A percentile compares a stretch with the other conserved stretches of the same genome.
Conservation (phyloP, 2,113 vertebrate species). For the Hippocampus zosterae region DNA sequence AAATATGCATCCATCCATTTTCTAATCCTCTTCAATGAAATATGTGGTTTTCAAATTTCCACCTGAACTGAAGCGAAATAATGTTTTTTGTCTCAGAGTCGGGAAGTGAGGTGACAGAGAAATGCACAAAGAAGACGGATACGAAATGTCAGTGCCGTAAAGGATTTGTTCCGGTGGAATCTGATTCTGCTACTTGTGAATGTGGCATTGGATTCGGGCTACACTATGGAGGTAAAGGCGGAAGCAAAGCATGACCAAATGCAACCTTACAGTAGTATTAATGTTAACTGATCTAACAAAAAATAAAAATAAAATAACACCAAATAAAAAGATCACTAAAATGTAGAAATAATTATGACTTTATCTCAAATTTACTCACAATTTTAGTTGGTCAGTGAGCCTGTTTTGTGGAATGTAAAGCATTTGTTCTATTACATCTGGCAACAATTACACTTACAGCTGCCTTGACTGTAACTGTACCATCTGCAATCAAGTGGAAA, state of each 20-base stretch:
- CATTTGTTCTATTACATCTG: too few species aligned
- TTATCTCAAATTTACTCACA: too few species aligned
- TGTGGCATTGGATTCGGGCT: slow-evolving; percentile 37
- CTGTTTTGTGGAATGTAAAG: too few species aligned
- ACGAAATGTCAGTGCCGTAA: slow-evolving; percentile 36
- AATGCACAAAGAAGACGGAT: slow-evolving; percentile 7
- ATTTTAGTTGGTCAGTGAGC: too few species aligned
- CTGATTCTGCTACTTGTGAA: neutral
- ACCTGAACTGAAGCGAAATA: neutral
- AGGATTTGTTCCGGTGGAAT: slow-evolving; percentile 1
- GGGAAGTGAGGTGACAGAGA: neutral
- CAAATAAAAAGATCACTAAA: too few species aligned
- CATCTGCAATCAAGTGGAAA: too few species aligned
- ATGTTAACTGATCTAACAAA: neutral
- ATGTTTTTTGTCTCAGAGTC: neutral
- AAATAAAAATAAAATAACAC: too few species aligned
- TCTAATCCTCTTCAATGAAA: too few species aligned
- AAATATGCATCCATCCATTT: neutral
- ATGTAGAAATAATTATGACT: too few species aligned
- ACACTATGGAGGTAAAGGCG: slow-evolving; percentile 11
- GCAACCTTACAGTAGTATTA: neutral
- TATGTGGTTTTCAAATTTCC: neutral
- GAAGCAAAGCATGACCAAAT: neutral
- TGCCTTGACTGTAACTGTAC: too few species aligned
- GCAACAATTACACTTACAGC: too few species aligned